Conservation (phyloP, 2,797 vertebrate genomes). For the Eptatretus atami region DNA sequence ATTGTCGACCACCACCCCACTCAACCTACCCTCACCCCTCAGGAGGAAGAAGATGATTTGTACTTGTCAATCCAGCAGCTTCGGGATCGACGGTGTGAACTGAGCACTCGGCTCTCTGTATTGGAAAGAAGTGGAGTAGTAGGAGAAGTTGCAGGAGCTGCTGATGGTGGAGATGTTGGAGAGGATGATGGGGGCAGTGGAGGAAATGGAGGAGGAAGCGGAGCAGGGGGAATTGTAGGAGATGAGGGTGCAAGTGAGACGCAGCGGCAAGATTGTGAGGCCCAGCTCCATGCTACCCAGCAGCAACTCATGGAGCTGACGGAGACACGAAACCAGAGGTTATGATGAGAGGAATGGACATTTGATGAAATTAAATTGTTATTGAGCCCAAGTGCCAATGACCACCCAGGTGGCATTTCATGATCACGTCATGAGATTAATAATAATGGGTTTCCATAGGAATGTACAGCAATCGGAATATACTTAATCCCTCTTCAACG, state of each 20-base stretch:
- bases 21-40: slow-evolving; percentile 3
- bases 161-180: not conserved
- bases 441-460: not conserved
- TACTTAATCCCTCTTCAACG: not conserved
- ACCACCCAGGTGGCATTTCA: too few species aligned
- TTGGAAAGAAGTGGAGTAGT: slow-evolving; percentile 14
- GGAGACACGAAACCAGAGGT: slow-evolving; percentile 40
- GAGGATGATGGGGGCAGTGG: not conserved
- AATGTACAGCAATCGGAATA: not conserved
- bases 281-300: slow-evolving; percentile 18
- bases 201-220: not conserved
- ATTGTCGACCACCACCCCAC: too few species aligned
- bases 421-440: too few species aligned
- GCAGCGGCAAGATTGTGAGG: not conserved
- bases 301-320: slow-evolving; percentile 38
- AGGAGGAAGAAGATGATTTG: slow-evolving; percentile 51
- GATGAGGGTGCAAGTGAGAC: not conserved
- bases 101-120: slow-evolving; percentile 31
- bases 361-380: too few species aligned
- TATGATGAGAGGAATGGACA: not conserved
- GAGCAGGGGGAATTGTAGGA: not conserved
- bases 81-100: slow-evolving; percentile 31
- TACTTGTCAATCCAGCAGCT: slow-evolving; percentile 45
- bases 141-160: not conserved
- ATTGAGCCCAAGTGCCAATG: too few species aligned